Percentiles rank a stretch among this genome's conserved stretches.
These are phyloP conservation scores for Tethya wilhelma DNA, from an alignment of 37 sponge, comb jelly and placozoan genomes.

Conservation along the genomic window DNA sequence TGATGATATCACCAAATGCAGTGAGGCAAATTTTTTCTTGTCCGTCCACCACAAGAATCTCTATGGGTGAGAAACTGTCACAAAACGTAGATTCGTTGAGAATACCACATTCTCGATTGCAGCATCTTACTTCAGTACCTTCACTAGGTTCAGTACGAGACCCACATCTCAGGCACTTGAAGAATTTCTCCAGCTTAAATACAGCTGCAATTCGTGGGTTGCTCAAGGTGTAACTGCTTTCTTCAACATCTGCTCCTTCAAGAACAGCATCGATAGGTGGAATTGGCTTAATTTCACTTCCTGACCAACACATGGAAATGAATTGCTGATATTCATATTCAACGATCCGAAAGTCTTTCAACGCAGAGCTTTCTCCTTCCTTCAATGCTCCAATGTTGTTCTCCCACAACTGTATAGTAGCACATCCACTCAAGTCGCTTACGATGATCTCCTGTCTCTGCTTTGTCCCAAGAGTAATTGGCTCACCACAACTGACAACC, in stretches of 20 bases:
- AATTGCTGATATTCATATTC: background rate
- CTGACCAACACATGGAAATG: no score
- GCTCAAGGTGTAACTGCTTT: background rate
- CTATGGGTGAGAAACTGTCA: background rate
- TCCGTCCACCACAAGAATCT: background rate
- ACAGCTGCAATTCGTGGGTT: no score
- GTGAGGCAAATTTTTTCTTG: no score
- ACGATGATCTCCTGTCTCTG: background rate
- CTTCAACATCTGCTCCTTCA: constrained; percentile 9
- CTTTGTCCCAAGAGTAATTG: background rate
- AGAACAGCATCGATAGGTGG: background rate
- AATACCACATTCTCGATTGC: background rate
- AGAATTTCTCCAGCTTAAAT: no score
- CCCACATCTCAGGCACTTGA: no score
- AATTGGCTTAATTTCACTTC: no score
- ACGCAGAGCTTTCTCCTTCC: background rate
- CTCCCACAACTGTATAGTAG: background rate
- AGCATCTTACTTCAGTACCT: background rate
- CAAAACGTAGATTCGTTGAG: background rate
- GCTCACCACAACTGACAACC: background rate
- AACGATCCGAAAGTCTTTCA: background rate
- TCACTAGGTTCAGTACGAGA: background rate
- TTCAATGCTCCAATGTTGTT: no score
- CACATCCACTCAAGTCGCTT: background rate
- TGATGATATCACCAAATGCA: background rate